phyloP scores from a whole-genome alignment of 1,140 invertebrate genomes.

The Lepidurus arcticus region DNA sequence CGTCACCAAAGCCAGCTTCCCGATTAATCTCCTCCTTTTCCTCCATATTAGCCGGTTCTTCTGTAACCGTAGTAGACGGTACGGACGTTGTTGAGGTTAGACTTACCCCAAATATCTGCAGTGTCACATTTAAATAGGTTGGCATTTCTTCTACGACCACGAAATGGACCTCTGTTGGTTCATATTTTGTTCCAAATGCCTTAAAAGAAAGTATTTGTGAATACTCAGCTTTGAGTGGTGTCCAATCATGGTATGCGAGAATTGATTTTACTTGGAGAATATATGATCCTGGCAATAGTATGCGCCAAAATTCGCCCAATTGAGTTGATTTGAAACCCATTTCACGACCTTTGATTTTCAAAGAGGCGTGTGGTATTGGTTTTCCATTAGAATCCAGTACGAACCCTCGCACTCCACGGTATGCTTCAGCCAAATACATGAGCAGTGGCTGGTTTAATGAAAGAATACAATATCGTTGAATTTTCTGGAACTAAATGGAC shows the following conservation, averaged over 20 bases:
- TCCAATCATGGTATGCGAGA: not conserved
- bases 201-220: constrained; percentile 43
- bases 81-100: not conserved
- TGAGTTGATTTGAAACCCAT: constrained; percentile 82
- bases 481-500: not conserved
- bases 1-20: not conserved
- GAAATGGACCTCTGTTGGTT: constrained; percentile 74
- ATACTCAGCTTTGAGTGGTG: not conserved
- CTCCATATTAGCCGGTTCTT: not conserved
- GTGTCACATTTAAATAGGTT: constrained; percentile 73
- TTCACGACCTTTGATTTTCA: constrained; percentile 67
- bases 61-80: not conserved
- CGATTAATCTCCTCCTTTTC: not conserved
- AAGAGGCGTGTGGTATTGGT: constrained; percentile 71
- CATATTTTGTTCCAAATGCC: constrained; percentile 75
- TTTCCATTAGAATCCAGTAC: constrained; percentile 73
- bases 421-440: constrained; percentile 79
- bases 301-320: constrained; percentile 89
- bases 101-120: constrained; percentile 46
- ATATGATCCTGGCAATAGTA: constrained; percentile 75
- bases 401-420: constrained; percentile 75
- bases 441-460: constrained; percentile 59
- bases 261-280: constrained; percentile 62
- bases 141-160: constrained; percentile 75
- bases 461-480: not conserved